A percentile compares a stretch with the other conserved stretches of the same genome.
phyloP scores from a whole-genome alignment of 2,113 vertebrate genomes.

The Rhinogobius similis region DNA sequence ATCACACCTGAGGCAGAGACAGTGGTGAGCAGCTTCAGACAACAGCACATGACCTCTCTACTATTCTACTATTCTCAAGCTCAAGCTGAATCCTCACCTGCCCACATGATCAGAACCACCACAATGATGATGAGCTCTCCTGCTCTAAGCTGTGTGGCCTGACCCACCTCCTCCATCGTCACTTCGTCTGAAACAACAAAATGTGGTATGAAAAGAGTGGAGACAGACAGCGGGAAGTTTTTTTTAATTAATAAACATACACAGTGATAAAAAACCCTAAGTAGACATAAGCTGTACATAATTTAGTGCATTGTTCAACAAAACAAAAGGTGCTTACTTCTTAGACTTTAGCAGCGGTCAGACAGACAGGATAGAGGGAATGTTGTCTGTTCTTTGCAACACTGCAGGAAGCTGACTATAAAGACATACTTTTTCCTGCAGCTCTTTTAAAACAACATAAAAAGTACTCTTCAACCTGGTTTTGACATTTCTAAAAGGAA shows the following conservation, averaged over 20 bases:
- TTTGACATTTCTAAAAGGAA: neutral
- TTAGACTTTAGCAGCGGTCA: conserved; percentile 1
- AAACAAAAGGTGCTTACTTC: neutral
- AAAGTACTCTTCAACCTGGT: neutral
- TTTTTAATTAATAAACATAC: neutral
- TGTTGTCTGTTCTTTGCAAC: neutral
- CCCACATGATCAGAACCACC: conserved; percentile 96
- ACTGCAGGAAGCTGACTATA: neutral
- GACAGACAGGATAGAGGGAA: neutral
- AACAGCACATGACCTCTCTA: neutral
- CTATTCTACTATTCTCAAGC: neutral
- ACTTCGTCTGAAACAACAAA: conserved; percentile 84
- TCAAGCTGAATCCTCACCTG: conserved; percentile 79
- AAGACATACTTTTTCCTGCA: conserved; percentile 16
- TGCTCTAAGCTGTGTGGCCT: conserved; percentile 84
- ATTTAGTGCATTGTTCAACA: neutral
- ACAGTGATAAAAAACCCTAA: conserved; percentile 9
- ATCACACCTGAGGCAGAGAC: conserved; percentile 83
- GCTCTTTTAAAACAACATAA: too few species aligned
- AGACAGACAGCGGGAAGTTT: conserved; percentile 41
- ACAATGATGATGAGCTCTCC: conserved; percentile 95
- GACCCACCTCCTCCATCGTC: conserved; percentile 92
- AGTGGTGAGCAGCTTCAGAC: neutral
- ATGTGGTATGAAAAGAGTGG: neutral
- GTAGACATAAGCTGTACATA: conserved; percentile 21